Evolutionary conservation across 2,797 vertebrate species (phyloP).

Genomic region (Xyrichtys novacula): DNA sequence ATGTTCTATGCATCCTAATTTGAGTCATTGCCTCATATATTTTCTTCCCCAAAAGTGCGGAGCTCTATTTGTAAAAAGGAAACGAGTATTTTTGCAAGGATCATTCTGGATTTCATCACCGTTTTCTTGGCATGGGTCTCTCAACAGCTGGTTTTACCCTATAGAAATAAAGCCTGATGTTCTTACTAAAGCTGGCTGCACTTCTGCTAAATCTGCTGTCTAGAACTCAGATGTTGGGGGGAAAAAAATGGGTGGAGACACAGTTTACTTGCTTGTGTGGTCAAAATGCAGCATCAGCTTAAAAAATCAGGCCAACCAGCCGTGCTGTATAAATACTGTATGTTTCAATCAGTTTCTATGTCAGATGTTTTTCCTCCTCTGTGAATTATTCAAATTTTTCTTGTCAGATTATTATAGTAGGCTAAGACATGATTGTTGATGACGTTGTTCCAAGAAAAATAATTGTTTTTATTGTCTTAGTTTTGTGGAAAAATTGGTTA

Average conservation of each 20-base stretch:
- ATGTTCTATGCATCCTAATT: conserved; percentile 82
- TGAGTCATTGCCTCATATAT: conserved; percentile 72
- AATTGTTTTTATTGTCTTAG: conserved; percentile 7
- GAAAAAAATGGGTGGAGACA: conserved; percentile 1
- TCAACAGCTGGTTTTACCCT: conserved; percentile 57
- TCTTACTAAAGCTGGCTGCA: conserved; percentile 25
- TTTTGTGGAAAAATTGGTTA: conserved; percentile 3
- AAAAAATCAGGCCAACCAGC: conserved; percentile 1
- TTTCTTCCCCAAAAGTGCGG: conserved; percentile 55
- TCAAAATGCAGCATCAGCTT: conserved; percentile 25
- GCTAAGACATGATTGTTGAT: conserved; percentile 4
- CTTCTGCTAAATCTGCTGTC: conserved; percentile 27
- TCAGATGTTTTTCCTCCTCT: neutral
- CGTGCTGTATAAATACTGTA: conserved; percentile 18
- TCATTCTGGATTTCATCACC: conserved; percentile 47
- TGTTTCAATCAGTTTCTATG: conserved; percentile 11
- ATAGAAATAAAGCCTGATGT: conserved; percentile 25
- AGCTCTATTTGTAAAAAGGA: conserved; percentile 66
- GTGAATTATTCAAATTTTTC: conserved; percentile 19
- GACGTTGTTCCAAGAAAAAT: neutral
- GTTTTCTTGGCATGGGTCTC: conserved; percentile 48
- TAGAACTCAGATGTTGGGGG: conserved; percentile 18
- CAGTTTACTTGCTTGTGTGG: conserved; percentile 4
- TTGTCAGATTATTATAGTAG: neutral
- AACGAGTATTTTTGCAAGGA: conserved; percentile 46